Base-by-base conservation (phyloP, 2,888 invertebrate species). In the Phlogophora meticulosa region DNA sequence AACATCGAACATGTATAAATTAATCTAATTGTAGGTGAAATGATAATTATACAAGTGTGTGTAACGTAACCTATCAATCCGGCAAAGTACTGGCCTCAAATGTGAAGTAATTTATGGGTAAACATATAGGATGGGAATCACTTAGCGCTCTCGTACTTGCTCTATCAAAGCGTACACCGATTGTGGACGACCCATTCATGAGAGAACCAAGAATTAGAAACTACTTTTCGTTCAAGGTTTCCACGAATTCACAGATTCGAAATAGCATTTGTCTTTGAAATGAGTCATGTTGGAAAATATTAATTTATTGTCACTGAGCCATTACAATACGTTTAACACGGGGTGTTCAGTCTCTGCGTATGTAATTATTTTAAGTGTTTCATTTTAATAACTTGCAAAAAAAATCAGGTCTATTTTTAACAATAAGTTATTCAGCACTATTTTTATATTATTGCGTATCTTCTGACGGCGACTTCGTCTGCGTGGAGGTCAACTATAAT, bases 21-120 rank as follows among this genome's bases (percentile, higher is more conserved):
- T 78, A 70, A 64, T 78, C 72, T 83, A 83, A 78, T 83, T 81
- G 73, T 52, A 58, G 77, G 72, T 73, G 66, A 71, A 75, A 81
- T 77, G 62, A 62, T 79, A 83, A 81, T 83, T 76, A 81, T 53
- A 69, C 63, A 61, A 42, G 72, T 70, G 69, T 79, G 74, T 73
- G 72, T 55, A 69, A 82, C 73, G 80, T 77, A 74, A 87, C 86
- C 86, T 85, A 88, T 89, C 88, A 88, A 88, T 89, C 87, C 82
- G 58, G 42, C 59, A 77, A 83, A 82, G 81, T 74, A 81, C 77
- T 76, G 69, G 70, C 82, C 78, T 88, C 86, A 87, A 92, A 92
- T 90, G 84, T 88, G 84, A 78, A 78, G 88, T 92, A 92, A 92
- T 91, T 90, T 81, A 79, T 85, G 82, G 51, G 87, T 85, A 92